Evolutionary conservation across 92 coral and sea anemone species (phyloP), one percentile per base, ranked within the genome.

Genomic region (Palythoa heliodiscus): DNA sequence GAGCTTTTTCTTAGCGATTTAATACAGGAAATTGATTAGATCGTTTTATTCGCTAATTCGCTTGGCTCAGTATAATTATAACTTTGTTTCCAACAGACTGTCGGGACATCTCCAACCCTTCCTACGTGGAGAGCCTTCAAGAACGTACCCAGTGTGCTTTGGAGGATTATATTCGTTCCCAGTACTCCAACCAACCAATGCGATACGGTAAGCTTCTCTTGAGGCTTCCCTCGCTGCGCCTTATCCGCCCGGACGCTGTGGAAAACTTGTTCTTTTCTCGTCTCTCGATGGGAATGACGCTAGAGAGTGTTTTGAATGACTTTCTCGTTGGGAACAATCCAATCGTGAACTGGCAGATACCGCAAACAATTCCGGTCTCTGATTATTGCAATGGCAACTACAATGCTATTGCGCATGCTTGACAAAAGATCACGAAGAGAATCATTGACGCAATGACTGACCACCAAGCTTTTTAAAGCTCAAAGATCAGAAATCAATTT

Each of bases 181-280:
- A 91, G 92, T 95, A 93, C 88, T 93, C 94, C 29, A 89, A 88
- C 76, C 94, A 92, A 77, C 88, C 89, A 83, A 88, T 95, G 48
- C 97, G 97, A 75, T 92, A 93, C 63, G 98, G 98, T 37, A 92
- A 92, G 83, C 93, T 95, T 57, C 95, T 95, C 19, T 95, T 95
- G 91, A 92, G 95, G 88, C 94, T 95, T 14, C 98, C 98, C 11
- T 89, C 97, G 17, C 85, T 95, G 78, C 92, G 98, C 19, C 87
- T 93, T 54, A 87, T 95, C 63, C 95, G 97, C 82, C 90, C 97
- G 29, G 89, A 87, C 47, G 87, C 92, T 35, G 91, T 94, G 13
- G 97, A 93, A 69, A 95, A 84, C 67, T 87, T 95, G 10, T 92
- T 95, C 87, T 95, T 95, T 75, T 87, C 95, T 7, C 75, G 91